These are phyloP conservation scores for Calidris pygmaea DNA, from an alignment of 2,113 vertebrate species.

Conservation along the genomic window DNA sequence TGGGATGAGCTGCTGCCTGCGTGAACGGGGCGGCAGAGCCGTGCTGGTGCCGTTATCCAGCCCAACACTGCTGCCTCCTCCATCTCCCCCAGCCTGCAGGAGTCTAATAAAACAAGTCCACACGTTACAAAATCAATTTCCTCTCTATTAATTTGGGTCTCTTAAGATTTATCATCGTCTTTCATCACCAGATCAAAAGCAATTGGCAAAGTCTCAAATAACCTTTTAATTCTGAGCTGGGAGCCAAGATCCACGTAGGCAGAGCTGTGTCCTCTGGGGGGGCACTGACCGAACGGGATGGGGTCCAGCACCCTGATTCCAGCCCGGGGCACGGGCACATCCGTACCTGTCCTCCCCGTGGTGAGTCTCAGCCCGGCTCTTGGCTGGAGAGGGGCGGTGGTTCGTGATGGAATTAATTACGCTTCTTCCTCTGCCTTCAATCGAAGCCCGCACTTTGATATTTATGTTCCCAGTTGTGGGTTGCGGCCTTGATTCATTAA, in stretches of 20 bases:
- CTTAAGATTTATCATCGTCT: conserved; percentile 67
- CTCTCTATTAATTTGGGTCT: conserved; percentile 73
- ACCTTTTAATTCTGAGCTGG: conserved; percentile 58
- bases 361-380: neutral
- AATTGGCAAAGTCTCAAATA: conserved; percentile 69
- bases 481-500: conserved; percentile 51
- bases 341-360: rapidly evolving
- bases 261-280: neutral
- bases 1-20: neutral
- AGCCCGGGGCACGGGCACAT: neutral
- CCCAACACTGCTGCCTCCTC: neutral
- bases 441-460: conserved; percentile 41
- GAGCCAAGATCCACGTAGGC: neutral
- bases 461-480: conserved; percentile 49
- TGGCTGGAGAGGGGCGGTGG: rapidly evolving
- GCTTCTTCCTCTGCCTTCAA: conserved; percentile 8
- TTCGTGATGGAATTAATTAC: conserved; percentile 23
- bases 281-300: rapidly evolving
- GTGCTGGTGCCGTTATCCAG: neutral
- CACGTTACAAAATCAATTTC: conserved; percentile 70
- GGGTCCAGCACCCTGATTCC: neutral
- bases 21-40: rapidly evolving
- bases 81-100: neutral
- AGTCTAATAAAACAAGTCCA: conserved; percentile 63
- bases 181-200: conserved; percentile 64